Base-by-base conservation (phyloP, 2,797 vertebrate species). In the Calcarius lapponicus region DNA sequence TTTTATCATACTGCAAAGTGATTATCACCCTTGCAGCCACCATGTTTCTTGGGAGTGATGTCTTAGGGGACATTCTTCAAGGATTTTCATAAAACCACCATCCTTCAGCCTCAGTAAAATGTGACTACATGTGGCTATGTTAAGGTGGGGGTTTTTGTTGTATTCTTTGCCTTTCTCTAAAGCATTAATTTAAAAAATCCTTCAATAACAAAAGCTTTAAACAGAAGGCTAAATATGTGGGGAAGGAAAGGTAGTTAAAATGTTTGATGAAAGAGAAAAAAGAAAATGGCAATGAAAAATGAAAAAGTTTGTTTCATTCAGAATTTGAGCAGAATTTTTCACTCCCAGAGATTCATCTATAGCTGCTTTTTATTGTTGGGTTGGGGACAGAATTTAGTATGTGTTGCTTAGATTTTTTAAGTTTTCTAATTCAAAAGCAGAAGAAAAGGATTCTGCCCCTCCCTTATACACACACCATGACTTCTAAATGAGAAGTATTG, bases 121-220 rank as follows among this genome's bases (percentile, higher is more conserved):
- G 21, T 79, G 47, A 72, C 28, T 53, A 56, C 40, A 62, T 29
- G 32, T 32, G 12, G 11, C 57, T 67, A 69, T 38, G 5, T 53
- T 79, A 70, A n/a, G 5, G 14, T 45, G 7, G 5, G 2, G 2
- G 0, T 0, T 40, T 56, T 56, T 48, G 5, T 31, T 28, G 38
- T 22, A 42, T 89, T 45, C 11, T 45, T 87, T 70, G 5, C 5
- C 28, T 94, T n/a, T 74, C 19, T 54, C 14, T 71, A 79, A 65
- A 22, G 10, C 4, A 62, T 56, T 81, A 8, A 9, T 65, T 69
- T 21, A 90, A 84, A 16, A 40, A 92, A 81, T 9, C 7, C 7
- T 66, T 38, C 11, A 64, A 3, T 22, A 58, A 36, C 1, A 42
- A 74, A 70, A 76, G 2, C 43, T 54, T 56, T 84, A 72, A 89